Evolutionary conservation across 2,888 invertebrate species (phyloP), one percentile per base, ranked within the genome.

Genomic region (Ectobius pallidus): DNA sequence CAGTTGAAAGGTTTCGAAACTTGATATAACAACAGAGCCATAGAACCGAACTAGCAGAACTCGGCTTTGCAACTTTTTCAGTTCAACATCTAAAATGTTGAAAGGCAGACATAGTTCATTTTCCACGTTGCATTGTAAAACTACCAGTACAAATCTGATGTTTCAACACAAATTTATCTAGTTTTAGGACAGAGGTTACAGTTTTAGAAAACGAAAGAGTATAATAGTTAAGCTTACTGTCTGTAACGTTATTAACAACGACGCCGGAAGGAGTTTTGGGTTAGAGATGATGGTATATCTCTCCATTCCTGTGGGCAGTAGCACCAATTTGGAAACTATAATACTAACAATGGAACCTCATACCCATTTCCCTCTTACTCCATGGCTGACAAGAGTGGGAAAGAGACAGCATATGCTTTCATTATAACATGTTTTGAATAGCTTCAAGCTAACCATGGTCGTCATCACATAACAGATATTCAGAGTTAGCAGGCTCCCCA

Each of bases 391-490:
- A 18, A 30, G 58, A 30, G 30, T 4, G 34, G 30, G 55, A 30
- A 27, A 65, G 65, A 39, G 65, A 22, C 14, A 39, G 63, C 14
- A 52, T 25, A 22, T 52, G 58, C n/a, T 58, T 65, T 65, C 65
- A 65, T 65, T 65, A 65, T 44, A 65, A 46, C 65, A 65, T 65
- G 65, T 65, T 65, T 65, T 65, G 65, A 65, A 65, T 65, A 65
- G 44, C 65, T 65, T 25, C 25, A 20, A 65, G 65, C 44, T 16
- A 63, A 7, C 42, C 42, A 30, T 25, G 39, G 42, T 16, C 27
- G 27, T 42, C 65, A 46, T 46, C 44, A 65, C 18, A 46, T 6
- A 55, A 22, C 39, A 39, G 20, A 62, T 22, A 39, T 34, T 32
- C 61, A 32, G 25, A 7, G 25, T 52, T 22, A 52, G 27, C 25